phyloP scores from a whole-genome alignment of 2,888 invertebrate species.

The Ectemnius continuus region DNA sequence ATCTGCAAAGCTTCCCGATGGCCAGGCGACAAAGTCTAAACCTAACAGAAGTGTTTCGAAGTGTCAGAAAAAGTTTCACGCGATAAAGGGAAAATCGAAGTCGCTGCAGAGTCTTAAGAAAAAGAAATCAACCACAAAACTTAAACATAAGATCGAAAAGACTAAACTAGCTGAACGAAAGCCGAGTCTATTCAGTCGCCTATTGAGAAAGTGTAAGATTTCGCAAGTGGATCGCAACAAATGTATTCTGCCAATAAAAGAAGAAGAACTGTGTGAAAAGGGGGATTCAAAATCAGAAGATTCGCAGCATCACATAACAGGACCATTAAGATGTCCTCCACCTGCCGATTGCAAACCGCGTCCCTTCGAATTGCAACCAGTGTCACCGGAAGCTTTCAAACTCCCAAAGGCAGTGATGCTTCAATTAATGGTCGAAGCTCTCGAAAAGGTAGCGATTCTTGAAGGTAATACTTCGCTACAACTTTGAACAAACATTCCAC shows the following conservation, averaged over 20 bases:
- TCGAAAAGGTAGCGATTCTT: background rate
- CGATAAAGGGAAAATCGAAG: too few species aligned
- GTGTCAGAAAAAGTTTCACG: too few species aligned
- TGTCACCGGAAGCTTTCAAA: constrained; percentile 28
- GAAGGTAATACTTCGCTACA: too few species aligned
- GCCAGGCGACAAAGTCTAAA: too few species aligned
- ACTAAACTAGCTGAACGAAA: too few species aligned
- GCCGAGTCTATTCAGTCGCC: too few species aligned
- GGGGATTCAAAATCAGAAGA: constrained; percentile 54
- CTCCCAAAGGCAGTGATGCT: constrained; percentile 36
- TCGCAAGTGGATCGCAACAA: constrained; percentile 15
- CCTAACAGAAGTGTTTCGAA: too few species aligned
- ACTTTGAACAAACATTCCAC: accelerated
- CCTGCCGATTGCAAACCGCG: background rate
- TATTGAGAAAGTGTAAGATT: too few species aligned
- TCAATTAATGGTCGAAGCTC: background rate
- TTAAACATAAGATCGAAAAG: too few species aligned
- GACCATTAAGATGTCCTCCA: too few species aligned
- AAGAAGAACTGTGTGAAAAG: background rate
- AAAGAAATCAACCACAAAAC: background rate
- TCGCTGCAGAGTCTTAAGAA: constrained; percentile 19
- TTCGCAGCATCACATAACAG: constrained; percentile 42
- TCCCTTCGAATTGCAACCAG: constrained; percentile 37
- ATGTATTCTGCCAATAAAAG: background rate
- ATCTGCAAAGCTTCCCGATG: too few species aligned